Percentiles rank a stretch among this genome's conserved stretches.
Evolutionary conservation across 2,113 vertebrate genomes (phyloP).

Genomic region (Siniperca chuatsi): DNA sequence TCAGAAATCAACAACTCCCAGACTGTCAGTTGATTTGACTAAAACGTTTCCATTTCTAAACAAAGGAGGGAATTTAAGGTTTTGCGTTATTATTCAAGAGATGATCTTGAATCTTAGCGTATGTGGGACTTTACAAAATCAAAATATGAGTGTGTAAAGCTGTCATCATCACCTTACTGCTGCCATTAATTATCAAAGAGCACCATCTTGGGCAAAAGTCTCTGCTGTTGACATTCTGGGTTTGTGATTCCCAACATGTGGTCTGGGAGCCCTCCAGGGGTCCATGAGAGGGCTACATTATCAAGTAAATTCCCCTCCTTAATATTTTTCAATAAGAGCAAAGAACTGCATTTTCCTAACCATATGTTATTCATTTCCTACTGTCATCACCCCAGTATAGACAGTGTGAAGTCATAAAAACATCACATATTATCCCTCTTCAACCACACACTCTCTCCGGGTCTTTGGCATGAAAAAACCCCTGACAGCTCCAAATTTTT

Average conservation of each 20-base stretch:
- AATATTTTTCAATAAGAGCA: slow-evolving; percentile 3
- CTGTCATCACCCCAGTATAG: slow-evolving; percentile 33
- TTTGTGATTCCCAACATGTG: slow-evolving; percentile 43
- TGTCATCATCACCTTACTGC: background rate
- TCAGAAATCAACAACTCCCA: background rate
- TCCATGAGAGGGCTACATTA: background rate
- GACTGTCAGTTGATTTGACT: too few species aligned
- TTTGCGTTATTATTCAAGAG: background rate
- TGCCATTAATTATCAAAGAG: slow-evolving; percentile 32
- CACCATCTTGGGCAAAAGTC: slow-evolving; percentile 25
- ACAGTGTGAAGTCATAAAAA: slow-evolving; percentile 17
- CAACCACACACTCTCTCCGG: slow-evolving; percentile 6
- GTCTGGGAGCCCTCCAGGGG: slow-evolving; percentile 20
- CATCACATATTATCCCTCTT: slow-evolving; percentile 9
- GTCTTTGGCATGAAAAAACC: background rate
- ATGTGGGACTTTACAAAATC: background rate
- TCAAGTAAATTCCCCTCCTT: background rate
- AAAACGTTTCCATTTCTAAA: too few species aligned
- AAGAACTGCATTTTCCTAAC: slow-evolving; percentile 2
- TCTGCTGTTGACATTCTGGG: slow-evolving; percentile 37
- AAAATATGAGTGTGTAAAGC: background rate
- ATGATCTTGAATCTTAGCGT: background rate
- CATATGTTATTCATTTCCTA: slow-evolving; percentile 15
- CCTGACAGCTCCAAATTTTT: slow-evolving; percentile 45
- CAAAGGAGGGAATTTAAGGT: background rate